Base-by-base conservation (phyloP, 2,113 vertebrate species). In the Alaudala cheleensis region DNA sequence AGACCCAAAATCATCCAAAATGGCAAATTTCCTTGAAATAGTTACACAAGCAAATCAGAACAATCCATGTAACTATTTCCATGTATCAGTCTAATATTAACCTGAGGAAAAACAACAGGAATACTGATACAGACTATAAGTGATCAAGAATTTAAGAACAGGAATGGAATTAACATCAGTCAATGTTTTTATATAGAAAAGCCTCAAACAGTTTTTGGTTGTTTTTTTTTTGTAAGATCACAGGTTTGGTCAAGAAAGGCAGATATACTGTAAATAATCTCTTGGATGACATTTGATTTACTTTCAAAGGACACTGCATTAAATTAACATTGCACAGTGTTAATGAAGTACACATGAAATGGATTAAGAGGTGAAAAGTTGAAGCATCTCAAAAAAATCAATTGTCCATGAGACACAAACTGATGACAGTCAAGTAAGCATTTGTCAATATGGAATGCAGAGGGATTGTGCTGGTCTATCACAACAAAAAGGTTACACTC, bases 301-400 rank as follows among this genome's bases (percentile, higher is more conserved):
- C 57, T 85, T 92, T 73, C 56, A 81, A 87, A 91, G 57, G 57
- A 91, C 25, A 67, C 3, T 58, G 57, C 61, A 76, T 67, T 4
- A 87, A 79, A 91, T 82, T 60, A 93, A 66, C 49, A 88, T 14
- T 81, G 51, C 56, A 66, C 33, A 34, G 49, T 20, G 15, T 50
- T 93, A 90, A 90, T 82, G 57, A 90, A 91, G 58, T 50, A 93
- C 39, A 69, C 0, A 4, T 57, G 40, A 85, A 85, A 93, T 45
- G 34, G 71, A 92, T 92, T 93, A 82, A 88, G 58, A 92, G 37
- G 15, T 62, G 39, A 17, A 82, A 84, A 69, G 71, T 7, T 83
- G 82, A 93, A 90, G 51, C 19, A 64, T 24, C 74, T 92, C 25
- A 76, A 91, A 86, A 94, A 81, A 93, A 86, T 61, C 76, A 88